These are phyloP conservation scores for Fabriciana adippe DNA, from an alignment of 2,888 invertebrate genomes.

Conservation along the genomic window DNA sequence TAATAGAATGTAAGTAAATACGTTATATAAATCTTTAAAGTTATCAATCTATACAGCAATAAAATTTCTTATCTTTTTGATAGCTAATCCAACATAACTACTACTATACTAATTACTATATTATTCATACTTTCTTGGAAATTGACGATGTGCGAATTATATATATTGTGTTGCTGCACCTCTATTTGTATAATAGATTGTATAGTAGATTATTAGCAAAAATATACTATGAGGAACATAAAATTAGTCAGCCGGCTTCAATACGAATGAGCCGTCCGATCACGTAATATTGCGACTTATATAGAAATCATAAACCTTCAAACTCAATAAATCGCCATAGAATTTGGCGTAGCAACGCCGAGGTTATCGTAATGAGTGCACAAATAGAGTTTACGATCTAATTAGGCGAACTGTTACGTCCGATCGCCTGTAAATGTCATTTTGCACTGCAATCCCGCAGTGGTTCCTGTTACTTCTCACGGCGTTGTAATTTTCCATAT, in stretches of 20 bases:
- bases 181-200: too few species aligned
- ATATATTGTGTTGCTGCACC: too few species aligned
- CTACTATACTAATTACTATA: too few species aligned
- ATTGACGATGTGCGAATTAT: too few species aligned
- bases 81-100: too few species aligned
- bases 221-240: not conserved
- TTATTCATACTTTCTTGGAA: too few species aligned
- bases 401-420: conserved; percentile 63
- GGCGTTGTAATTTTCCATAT: conserved; percentile 48
- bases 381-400: conserved; percentile 58
- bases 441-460: conserved; percentile 52
- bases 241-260: not conserved
- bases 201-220: too few species aligned
- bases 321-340: conserved; percentile 29
- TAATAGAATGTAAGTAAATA: too few species aligned
- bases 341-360: conserved; percentile 32
- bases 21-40: too few species aligned
- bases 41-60: too few species aligned
- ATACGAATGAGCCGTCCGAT: not conserved
- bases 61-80: too few species aligned
- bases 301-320: conserved; percentile 15
- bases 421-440: conserved; percentile 64
- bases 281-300: conserved; percentile 9
- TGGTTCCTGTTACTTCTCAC: conserved; percentile 45
- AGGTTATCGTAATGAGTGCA: conserved; percentile 28